Evolutionary conservation across 2,888 invertebrate species (phyloP).

Genomic region (Ennomos fuscantarius): DNA sequence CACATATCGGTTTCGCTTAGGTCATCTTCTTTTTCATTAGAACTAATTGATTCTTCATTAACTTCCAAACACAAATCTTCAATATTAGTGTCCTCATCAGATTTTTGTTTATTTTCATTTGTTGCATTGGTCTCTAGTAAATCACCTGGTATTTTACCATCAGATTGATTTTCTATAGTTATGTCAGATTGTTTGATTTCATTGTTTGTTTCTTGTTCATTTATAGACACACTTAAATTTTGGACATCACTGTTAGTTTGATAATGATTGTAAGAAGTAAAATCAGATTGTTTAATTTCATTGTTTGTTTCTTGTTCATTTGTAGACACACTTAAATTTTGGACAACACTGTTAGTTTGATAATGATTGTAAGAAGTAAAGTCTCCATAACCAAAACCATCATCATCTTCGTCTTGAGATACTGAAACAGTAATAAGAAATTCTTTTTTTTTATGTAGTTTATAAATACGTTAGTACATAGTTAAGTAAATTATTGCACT

Average conservation of each 20-base stretch:
- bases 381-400: conserved; percentile 67
- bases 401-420: conserved; percentile 73
- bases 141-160: conserved; percentile 23
- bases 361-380: conserved; percentile 64
- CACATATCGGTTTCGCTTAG: conserved; percentile 39
- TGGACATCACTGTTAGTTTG: conserved; percentile 38
- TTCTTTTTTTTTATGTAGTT: no score
- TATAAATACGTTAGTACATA: no score
- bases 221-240: conserved; percentile 28
- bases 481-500: no score
- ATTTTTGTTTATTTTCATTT: conserved; percentile 47
- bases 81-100: conserved; percentile 59
- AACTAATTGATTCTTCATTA: conserved; percentile 49
- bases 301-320: conserved; percentile 4
- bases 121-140: conserved; percentile 36
- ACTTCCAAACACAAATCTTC: conserved; percentile 71
- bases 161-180: conserved; percentile 32
- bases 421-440: conserved; percentile 53
- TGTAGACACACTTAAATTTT: conserved; percentile 27
- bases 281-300: conserved; percentile 44
- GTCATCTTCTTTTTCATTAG: conserved; percentile 39
- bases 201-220: conserved; percentile 5
- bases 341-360: conserved; percentile 39
- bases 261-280: conserved; percentile 61
- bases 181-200: conserved; percentile 38